Evolutionary conservation across 2,797 vertebrate genomes (phyloP).

Genomic region (Helostoma temminkii): DNA sequence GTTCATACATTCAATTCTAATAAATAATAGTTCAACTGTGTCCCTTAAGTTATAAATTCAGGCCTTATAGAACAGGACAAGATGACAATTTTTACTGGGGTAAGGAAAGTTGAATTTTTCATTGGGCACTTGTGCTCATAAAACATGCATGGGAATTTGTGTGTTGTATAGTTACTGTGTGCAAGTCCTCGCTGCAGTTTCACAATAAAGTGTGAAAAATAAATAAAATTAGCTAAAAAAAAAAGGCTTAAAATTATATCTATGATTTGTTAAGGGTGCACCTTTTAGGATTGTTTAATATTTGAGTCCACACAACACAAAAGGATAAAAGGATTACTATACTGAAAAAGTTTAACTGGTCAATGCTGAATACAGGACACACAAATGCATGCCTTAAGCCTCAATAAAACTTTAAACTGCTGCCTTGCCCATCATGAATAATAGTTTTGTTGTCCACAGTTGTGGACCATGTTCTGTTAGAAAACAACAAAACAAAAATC

Average conservation of each 20-base stretch:
- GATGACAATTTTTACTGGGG: conserved; percentile 16
- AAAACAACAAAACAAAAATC: conserved; percentile 23
- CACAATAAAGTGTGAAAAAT: conserved; percentile 12
- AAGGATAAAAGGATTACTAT: not conserved
- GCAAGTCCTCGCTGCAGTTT: not conserved
- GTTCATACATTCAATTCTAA: conserved; percentile 18
- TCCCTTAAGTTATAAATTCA: conserved; percentile 9
- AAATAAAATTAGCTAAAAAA: not conserved
- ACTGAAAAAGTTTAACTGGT: not conserved
- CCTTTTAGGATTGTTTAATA: conserved; percentile 11
- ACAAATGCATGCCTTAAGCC: conserved; percentile 49
- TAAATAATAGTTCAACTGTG: conserved; percentile 26
- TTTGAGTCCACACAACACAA: not conserved
- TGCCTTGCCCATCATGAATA: conserved; percentile 24
- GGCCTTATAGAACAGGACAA: conserved; percentile 28
- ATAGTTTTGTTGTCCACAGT: conserved; percentile 48
- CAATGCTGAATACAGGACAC: conserved; percentile 42
- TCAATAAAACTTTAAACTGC: conserved; percentile 52
- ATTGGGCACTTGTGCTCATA: conserved; percentile 35
- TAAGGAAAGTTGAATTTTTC: conserved; percentile 38
- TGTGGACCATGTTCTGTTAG: conserved; percentile 5
- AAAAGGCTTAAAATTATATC: conserved; percentile 15
- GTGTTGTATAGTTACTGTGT: conserved; percentile 5
- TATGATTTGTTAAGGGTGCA: conserved; percentile 1
- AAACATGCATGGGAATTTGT: conserved; percentile 42